Conservation (phyloP, 2,888 invertebrate species). For the Phragmatobia fuliginosa region DNA sequence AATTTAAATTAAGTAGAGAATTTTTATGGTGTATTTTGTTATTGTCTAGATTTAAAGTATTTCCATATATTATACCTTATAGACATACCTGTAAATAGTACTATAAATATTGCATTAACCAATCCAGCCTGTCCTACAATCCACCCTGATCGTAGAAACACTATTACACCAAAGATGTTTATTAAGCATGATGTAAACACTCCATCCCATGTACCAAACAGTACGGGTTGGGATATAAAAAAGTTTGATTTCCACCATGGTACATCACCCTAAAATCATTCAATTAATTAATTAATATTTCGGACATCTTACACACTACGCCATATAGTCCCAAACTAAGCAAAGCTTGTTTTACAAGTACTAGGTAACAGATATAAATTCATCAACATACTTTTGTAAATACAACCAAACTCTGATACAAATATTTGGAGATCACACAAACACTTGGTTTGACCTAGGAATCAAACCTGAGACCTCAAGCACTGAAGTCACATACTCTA, state of each 20-base stretch:
- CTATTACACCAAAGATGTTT: slow-evolving; percentile 99
- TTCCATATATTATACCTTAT: background rate
- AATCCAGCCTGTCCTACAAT: slow-evolving; percentile 97
- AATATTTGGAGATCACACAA: too few species aligned
- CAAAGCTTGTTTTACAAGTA: too few species aligned
- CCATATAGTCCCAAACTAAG: too few species aligned
- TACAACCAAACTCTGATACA: too few species aligned
- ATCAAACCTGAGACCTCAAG: too few species aligned
- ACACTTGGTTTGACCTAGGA: too few species aligned
- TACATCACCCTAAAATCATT: slow-evolving; percentile 88
- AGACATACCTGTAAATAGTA: slow-evolving; percentile 90
- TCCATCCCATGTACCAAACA: slow-evolving; percentile 99
- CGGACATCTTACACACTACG: too few species aligned
- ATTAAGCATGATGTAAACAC: slow-evolving; percentile 99
- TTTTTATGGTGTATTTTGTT: background rate
- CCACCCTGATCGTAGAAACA: slow-evolving; percentile 98
- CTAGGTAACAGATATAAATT: too few species aligned
- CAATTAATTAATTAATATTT: too few species aligned
- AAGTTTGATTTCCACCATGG: slow-evolving; percentile 99
- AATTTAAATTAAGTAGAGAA: background rate
- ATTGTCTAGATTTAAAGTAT: background rate
- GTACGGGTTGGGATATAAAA: slow-evolving; percentile 97
- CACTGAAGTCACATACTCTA: too few species aligned
- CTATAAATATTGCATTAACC: slow-evolving; percentile 92
- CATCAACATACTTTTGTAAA: too few species aligned